Conservation (phyloP, 2,888 invertebrate species). For the Vannuccia rotundouncinata region DNA sequence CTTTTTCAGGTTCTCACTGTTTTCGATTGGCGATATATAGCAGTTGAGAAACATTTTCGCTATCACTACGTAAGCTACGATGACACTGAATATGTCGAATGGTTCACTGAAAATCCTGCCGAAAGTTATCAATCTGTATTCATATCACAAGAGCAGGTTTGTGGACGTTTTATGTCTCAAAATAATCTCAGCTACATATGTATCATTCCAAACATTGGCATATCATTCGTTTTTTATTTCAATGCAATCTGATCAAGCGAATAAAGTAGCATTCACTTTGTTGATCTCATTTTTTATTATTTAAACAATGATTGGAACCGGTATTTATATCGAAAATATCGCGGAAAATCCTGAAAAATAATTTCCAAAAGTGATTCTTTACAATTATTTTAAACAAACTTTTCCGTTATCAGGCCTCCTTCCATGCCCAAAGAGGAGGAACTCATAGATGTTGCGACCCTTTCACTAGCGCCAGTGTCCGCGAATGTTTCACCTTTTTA, state of each 20-base stretch:
- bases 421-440: conserved; percentile 42
- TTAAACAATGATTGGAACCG: too few species aligned
- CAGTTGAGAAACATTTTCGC: conserved; percentile 47
- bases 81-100: conserved; percentile 46
- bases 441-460: conserved; percentile 47
- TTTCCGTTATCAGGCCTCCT: background rate
- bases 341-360: too few species aligned
- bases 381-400: too few species aligned
- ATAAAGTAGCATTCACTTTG: too few species aligned
- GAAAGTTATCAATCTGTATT: conserved; percentile 48
- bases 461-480: conserved; percentile 45
- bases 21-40: conserved; percentile 49
- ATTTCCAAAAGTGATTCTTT: too few species aligned
- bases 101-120: conserved; percentile 46
- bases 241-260: too few species aligned
- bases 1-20: conserved; percentile 47
- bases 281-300: too few species aligned
- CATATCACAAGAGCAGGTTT: conserved; percentile 44
- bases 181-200: too few species aligned
- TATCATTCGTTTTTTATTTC: too few species aligned
- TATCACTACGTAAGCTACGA: conserved; percentile 48
- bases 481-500: conserved; percentile 42
- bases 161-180: conserved; percentile 44
- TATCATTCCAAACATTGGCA: too few species aligned
- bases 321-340: too few species aligned